Conservation (phyloP, 2,888 invertebrate species). For the Artemia sinica region DNA sequence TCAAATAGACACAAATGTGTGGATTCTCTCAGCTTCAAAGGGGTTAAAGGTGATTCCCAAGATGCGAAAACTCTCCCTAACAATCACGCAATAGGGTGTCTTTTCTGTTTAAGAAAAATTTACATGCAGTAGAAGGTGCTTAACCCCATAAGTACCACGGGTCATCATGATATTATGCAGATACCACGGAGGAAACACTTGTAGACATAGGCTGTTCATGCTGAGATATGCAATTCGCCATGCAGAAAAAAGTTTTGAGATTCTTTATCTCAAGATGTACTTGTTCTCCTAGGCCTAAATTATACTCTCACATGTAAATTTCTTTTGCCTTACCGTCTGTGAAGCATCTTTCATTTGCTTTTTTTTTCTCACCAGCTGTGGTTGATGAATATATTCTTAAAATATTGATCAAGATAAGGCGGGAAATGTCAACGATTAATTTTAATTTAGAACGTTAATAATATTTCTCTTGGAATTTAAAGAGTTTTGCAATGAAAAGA, state of each 20-base stretch:
- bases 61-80: constrained; percentile 14
- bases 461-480: too few relatives aligned
- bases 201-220: constrained; percentile 9
- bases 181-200: neutral
- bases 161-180: constrained; percentile 10
- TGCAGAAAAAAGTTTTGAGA: neutral
- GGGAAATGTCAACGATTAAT: too few relatives aligned
- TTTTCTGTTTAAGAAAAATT: constrained; percentile 4
- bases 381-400: too few relatives aligned
- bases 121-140: neutral
- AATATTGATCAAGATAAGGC: too few relatives aligned
- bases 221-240: constrained; percentile 14
- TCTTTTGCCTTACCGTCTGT: too few relatives aligned
- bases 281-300: too few relatives aligned
- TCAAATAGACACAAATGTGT: constrained; percentile 14
- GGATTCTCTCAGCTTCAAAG: neutral
- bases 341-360: too few relatives aligned
- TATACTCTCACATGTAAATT: too few relatives aligned
- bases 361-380: too few relatives aligned
- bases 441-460: too few relatives aligned
- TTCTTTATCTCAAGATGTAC: neutral
- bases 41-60: constrained; percentile 2
- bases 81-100: constrained; percentile 8
- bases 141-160: constrained; percentile 5
- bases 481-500: too few relatives aligned